Conservation (phyloP, 2,888 invertebrate genomes). For the Leptopilina myrica region DNA sequence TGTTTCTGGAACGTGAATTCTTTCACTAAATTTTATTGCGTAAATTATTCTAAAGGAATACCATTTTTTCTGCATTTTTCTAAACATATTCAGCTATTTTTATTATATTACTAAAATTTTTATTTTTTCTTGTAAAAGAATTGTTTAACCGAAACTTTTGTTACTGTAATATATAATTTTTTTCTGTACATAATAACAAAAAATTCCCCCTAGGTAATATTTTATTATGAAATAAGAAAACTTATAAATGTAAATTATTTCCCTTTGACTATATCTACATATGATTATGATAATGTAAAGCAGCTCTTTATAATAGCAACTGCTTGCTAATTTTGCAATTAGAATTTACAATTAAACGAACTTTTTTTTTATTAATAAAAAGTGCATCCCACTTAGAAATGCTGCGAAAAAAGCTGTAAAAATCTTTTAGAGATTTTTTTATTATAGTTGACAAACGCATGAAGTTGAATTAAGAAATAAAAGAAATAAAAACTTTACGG, state of each 20-base stretch:
- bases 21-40: too few relatives aligned
- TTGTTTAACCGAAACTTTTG: not conserved
- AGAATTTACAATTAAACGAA: conserved; percentile 3
- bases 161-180: not conserved
- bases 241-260: not conserved
- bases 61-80: too few relatives aligned
- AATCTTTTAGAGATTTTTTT: not conserved
- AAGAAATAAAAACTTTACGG: not conserved
- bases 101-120: too few relatives aligned
- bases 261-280: not conserved
- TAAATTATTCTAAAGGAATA: too few relatives aligned
- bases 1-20: not conserved
- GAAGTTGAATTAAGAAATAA: not conserved
- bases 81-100: too few relatives aligned
- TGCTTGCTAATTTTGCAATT: conserved; percentile 3
- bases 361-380: not conserved
- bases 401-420: not conserved
- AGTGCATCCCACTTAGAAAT: not conserved
- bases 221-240: not conserved
- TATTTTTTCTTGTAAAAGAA: too few relatives aligned
- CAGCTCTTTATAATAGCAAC: not conserved
- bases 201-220: not conserved
- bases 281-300: not conserved
- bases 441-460: conserved; percentile 9
- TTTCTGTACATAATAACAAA: not conserved